Conservation (phyloP, 2,888 invertebrate species). For the Hedychridium roseum region DNA sequence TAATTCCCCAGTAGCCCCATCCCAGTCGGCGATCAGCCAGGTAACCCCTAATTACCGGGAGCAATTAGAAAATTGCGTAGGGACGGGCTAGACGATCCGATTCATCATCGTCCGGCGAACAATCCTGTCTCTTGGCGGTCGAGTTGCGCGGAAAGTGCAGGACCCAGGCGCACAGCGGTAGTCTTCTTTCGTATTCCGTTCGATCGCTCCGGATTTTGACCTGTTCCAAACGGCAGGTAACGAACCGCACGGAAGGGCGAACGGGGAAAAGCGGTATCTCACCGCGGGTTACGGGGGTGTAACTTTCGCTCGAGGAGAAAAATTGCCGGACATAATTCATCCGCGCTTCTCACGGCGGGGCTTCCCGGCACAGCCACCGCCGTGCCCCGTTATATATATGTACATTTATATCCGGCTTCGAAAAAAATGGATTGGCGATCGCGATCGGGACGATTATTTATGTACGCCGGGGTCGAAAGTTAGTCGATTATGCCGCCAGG, state of each 20-base stretch:
- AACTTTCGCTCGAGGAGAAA: conserved; percentile 56
- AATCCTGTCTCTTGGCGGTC: conserved; percentile 27
- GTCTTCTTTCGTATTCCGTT: conserved; percentile 15
- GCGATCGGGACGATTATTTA: conserved; percentile 31
- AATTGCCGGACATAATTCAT: conserved; percentile 54
- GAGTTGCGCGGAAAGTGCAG: conserved; percentile 19
- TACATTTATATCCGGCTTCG: conserved; percentile 31
- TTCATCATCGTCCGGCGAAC: conserved; percentile 27
- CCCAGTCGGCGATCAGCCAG: conserved; percentile 29
- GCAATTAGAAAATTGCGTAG: conserved; percentile 47
- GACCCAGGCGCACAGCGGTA: too few relatives aligned
- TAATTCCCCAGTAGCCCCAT: conserved; percentile 32
- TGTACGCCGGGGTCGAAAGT: conserved; percentile 7
- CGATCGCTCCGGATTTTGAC: conserved; percentile 41
- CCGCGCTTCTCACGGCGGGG: conserved; percentile 26
- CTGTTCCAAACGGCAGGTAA: conserved; percentile 37
- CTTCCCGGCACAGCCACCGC: too few relatives aligned
- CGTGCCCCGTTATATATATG: too few relatives aligned
- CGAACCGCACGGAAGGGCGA: conserved; percentile 28
- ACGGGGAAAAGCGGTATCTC: conserved; percentile 7
- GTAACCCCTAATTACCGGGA: conserved; percentile 39
- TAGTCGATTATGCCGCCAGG: not conserved
- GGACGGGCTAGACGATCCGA: conserved; percentile 14
- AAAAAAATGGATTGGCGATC: conserved; percentile 31
- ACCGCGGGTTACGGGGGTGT: conserved; percentile 18